Conservation (phyloP, 2,888 invertebrate genomes). For the Bibio marci region DNA sequence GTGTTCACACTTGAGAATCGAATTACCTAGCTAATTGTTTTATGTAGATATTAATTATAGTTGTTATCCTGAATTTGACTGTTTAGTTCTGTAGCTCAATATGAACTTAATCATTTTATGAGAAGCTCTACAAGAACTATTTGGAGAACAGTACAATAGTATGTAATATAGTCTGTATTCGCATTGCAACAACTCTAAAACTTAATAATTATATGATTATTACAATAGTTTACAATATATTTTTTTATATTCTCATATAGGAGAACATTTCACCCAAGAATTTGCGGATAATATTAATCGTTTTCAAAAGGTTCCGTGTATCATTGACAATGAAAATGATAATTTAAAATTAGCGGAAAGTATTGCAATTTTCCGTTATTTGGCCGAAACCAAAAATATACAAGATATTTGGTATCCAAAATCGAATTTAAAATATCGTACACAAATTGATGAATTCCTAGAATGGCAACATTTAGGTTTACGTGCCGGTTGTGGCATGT, state of each 20-base stretch:
- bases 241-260: constrained; percentile 29
- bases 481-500: constrained; percentile 16
- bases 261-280: constrained; percentile 43
- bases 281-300: constrained; percentile 38
- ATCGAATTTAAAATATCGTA: constrained; percentile 34
- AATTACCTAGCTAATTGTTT: no score
- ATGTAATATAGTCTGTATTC: no score
- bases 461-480: constrained; percentile 57
- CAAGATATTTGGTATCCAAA: constrained; percentile 41
- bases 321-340: constrained; percentile 39
- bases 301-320: constrained; percentile 44
- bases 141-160: no score
- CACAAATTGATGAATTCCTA: constrained; percentile 50
- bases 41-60: no score
- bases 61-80: no score
- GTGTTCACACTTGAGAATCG: no score
- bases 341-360: constrained; percentile 44
- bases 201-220: no score
- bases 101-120: no score
- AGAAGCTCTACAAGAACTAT: no score
- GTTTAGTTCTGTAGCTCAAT: no score
- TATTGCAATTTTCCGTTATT: constrained; percentile 48
- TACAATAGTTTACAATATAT: no score
- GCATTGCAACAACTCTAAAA: no score
- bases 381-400: constrained; percentile 34